Evolutionary conservation across 2,113 vertebrate genomes (phyloP), one percentile per base, ranked within the genome.

Genomic region (Polyodon spathula): DNA sequence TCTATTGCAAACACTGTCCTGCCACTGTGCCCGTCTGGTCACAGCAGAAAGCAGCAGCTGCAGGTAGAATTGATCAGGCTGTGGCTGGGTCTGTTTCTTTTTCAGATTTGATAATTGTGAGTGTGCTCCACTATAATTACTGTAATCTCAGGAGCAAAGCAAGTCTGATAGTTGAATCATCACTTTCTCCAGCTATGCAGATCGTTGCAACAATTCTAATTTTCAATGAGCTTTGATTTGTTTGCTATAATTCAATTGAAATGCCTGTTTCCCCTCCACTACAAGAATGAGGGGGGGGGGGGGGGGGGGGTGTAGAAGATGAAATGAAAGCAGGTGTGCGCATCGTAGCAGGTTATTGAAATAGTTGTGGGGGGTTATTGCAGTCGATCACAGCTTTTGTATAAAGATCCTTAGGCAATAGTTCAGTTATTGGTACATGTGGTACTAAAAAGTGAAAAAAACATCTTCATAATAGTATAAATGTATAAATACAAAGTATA

Each of bases 211-310:
- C 73, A 76, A 75, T 80, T 80, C 70, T 62, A 71, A 76, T 78
- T 78, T 81, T 81, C 73, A 81, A 73, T 78, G 76, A 68, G 67
- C 67, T 80, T 80, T 80, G 76, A 80, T 77, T 76, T 70, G 67
- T 77, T 71, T 75, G 72, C 70, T 76, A 78, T 81, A 75, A 77
- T 77, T 80, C 78, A 78, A 68, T 76, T 78, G 73, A 68, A 67
- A 71, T 50, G 50, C 72, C 66, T 62, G 71, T 66, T 76, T 78
- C 71, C 72, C 77, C 63, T 50, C 46, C 4, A 4, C 5, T 50
- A 14, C 4, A 6, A 6, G 5, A 10, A 10, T 43, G 5, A 10
- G 42, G 42, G 42, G 42, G 42, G 42, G 5, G 5, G 5, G 11
- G 11, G 4, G 10, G 11, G 10, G 11, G 46, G 7, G 5, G 11